These are phyloP conservation scores for Balaeniceps rex DNA, from an alignment of 2,113 vertebrate species.

Conservation along the genomic window DNA sequence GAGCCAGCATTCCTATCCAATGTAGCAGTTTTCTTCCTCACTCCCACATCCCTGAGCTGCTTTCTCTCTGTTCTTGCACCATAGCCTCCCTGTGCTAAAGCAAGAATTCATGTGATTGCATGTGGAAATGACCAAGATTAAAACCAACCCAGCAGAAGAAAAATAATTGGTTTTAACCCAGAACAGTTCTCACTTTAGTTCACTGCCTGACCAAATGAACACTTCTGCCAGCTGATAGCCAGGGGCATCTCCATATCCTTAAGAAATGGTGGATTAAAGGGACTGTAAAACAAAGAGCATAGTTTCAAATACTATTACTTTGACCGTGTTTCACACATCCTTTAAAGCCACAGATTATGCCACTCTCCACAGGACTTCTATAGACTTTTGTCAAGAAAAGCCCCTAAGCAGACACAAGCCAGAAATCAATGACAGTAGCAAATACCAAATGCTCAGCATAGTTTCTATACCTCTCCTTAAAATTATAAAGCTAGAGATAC, in stretches of 20 bases:
- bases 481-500: background rate
- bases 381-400: background rate
- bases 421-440: background rate
- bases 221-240: background rate
- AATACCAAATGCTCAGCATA: background rate
- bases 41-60: background rate
- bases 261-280: background rate
- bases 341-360: background rate
- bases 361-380: background rate
- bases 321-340: background rate
- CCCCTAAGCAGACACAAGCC: background rate
- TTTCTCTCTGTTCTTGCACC: background rate
- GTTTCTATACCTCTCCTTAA: background rate
- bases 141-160: background rate
- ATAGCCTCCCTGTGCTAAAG: background rate
- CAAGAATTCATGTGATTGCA: background rate
- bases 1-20: background rate
- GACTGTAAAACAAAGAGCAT: background rate
- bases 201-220: background rate
- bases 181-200: background rate
- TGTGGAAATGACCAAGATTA: background rate
- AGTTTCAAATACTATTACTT: background rate
- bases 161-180: background rate
- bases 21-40: background rate
- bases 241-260: background rate